Evolutionary conservation across 2,888 invertebrate species (phyloP), one percentile per base, ranked within the genome.

Genomic region (Drosophila cognata): DNA sequence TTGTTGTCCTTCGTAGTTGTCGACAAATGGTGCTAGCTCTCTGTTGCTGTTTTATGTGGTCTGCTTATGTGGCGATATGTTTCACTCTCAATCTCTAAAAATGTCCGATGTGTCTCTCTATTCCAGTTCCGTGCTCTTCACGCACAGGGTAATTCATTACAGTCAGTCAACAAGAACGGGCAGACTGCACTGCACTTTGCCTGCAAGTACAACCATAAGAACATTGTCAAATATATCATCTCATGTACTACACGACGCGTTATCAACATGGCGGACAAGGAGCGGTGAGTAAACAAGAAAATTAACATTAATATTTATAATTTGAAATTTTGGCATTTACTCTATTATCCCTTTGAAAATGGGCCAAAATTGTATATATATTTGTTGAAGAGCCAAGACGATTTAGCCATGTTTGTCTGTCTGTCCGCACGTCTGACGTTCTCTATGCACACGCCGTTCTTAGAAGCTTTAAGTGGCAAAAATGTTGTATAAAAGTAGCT

Each of bases 111-210:
- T 56, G 36, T n/a, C 35, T 76, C 31, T 61, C 41, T 61, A 21
- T 73, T 61, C n/a, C 67, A 97, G 97, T 94, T 98, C 91, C 96
- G 96, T 93, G 97, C 97, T 86, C 94, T 98, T 63, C 97, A 98
- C 93, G 94, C 95, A 77, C 96, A 96, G 89, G 98, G 98, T 70
- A 97, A 95, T 93, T 97, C 97, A 57, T 94, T 98, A 71, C 94
- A 97, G 83, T 96, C 97, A 75, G 96, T 96, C 91, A 97, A 98
- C 93, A 94, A 96, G 62, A 95, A 94, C 79, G 98, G 98, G 21
- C 97, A 98, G 94, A 98, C 98, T 38, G 97, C 98, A 61, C 94
- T 99, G 79, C 99, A 99, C 93, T 95, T 97, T 86, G 98, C 97
- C 41, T 96, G 97, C 64, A 95, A 97, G 76, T 96, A 96, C 92